Evolutionary conservation across 2,888 invertebrate genomes (phyloP).

Genomic region (Alloplasta piceator): DNA sequence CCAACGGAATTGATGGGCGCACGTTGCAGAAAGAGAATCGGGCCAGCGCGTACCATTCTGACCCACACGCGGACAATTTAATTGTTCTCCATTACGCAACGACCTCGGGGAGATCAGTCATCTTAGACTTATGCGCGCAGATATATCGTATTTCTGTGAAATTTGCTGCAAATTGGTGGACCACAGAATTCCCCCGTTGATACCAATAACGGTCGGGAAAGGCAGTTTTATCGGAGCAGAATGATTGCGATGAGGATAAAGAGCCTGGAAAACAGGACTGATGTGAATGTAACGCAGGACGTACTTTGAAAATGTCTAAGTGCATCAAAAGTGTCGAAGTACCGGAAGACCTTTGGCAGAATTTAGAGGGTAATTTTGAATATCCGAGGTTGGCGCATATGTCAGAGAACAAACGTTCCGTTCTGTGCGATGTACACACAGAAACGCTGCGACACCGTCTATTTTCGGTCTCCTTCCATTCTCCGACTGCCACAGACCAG

Average conservation of each 20-base stretch:
- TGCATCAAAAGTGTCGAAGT: background rate
- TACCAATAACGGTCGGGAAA: slow-evolving; percentile 1
- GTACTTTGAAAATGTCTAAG: background rate
- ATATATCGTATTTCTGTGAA: too few species aligned
- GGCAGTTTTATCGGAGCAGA: too few species aligned
- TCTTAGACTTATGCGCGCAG: too few species aligned
- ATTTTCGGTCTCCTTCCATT: slow-evolving; percentile 60
- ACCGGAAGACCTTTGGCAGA: slow-evolving; percentile 20
- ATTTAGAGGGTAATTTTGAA: slow-evolving; percentile 37
- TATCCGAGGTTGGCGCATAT: slow-evolving; percentile 14
- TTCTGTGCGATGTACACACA: slow-evolving; percentile 21
- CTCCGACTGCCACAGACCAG: slow-evolving; percentile 44
- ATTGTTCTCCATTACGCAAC: slow-evolving; percentile 35
- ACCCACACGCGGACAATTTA: slow-evolving; percentile 21
- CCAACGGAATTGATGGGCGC: slow-evolving; percentile 75
- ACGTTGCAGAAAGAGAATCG: slow-evolving; percentile 57
- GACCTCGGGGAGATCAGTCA: slow-evolving; percentile 29
- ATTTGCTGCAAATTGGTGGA: slow-evolving; percentile 8
- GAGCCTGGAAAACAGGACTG: background rate
- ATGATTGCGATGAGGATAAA: slow-evolving; percentile 23
- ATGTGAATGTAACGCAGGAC: background rate
- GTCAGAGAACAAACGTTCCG: slow-evolving; percentile 42
- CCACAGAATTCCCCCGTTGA: slow-evolving; percentile 20
- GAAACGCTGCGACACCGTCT: slow-evolving; percentile 42
- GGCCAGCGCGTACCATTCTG: background rate